These are phyloP conservation scores for Acrossocheilus wenchowensis DNA, from an alignment of 2,797 vertebrate species.

Conservation along the genomic window DNA sequence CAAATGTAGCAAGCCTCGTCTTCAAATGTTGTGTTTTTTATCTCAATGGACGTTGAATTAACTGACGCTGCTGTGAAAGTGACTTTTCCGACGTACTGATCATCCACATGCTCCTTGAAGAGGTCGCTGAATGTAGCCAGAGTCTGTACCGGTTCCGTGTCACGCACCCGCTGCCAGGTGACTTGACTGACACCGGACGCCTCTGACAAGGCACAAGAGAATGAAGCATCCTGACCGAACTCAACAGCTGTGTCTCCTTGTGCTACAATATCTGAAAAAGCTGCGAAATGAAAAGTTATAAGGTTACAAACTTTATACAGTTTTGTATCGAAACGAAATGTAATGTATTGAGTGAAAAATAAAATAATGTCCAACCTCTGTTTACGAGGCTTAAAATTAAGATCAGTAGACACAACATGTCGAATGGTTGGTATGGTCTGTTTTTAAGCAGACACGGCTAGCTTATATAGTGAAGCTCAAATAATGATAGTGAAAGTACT, in stretches of 20 bases:
- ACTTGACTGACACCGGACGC: slow-evolving; percentile 71
- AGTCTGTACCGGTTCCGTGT: slow-evolving; percentile 30
- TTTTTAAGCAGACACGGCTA: background rate
- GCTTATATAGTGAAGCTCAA: background rate
- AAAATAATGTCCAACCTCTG: background rate
- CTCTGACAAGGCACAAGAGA: slow-evolving; percentile 58
- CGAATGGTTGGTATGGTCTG: background rate
- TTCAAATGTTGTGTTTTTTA: slow-evolving; percentile 66
- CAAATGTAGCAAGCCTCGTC: slow-evolving; percentile 77
- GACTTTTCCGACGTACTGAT: slow-evolving; percentile 59
- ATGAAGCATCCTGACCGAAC: slow-evolving; percentile 44
- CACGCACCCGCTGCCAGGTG: slow-evolving; percentile 68
- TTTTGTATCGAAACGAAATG: background rate
- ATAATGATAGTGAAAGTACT: background rate
- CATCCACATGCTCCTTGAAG: slow-evolving; percentile 61
- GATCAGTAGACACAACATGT: slow-evolving; percentile 9
- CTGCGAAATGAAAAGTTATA: slow-evolving; percentile 49
- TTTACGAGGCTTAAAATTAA: slow-evolving; percentile 15
- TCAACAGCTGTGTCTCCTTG: slow-evolving; percentile 44
- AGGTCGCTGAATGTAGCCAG: slow-evolving; percentile 70
- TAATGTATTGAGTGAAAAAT: background rate
- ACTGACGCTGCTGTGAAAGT: slow-evolving; percentile 59
- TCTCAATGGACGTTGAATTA: slow-evolving; percentile 64
- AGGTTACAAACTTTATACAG: background rate
- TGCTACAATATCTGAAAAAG: slow-evolving; percentile 29